Evolutionary conservation across 2,113 vertebrate species (phyloP), one percentile per base, ranked within the genome.

Genomic region (Triplophysa siluroides): DNA sequence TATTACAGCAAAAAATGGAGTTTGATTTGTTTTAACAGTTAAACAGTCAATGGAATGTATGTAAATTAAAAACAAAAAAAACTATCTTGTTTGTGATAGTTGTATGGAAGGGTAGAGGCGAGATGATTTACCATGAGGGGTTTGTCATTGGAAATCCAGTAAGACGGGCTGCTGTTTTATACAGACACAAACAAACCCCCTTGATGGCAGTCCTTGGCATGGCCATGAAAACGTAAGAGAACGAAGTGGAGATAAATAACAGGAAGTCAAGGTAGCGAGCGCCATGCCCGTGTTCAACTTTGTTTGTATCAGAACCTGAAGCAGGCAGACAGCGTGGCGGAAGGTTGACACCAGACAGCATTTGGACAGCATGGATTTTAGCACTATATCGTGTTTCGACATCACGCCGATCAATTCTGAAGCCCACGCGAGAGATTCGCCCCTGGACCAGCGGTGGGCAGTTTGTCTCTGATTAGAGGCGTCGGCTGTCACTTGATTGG

Each of bases 401-500:
- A 70, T 79, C 54, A 41, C n/a, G 61, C 41, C 83, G 82, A 72
- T 76, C 76, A 76, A 24, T 9, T 58, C 7, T 41, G 13, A 1
- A 2, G 2, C 18, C 76, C 16, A 45, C 13, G 14, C 79, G 65
- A 84, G 69, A 45, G 66, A 84, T 76, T 61, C 29, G 52, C 58
- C 72, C 33, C 16, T 8, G 33, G 52, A 52, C 58, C 65, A 45
- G 60, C 75, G 18, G 62, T 68, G 66, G 45, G 78, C 62, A 60
- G 69, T 81, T 76, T 76, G 83, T 84, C 80, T 71, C 71, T 54
- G 80, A 82, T 82, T 79, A 69, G 76, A 82, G 78, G 77, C 69
- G 72, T 84, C 58, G 76, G 23, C 80, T 76, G 65, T 81, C 80
- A 82, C 76, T 79, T 64, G 76, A 84, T 79, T 81, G 83, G 80